Evolutionary conservation across 2,888 invertebrate species (phyloP), one percentile per base, ranked within the genome.

Genomic region (Pimpla rufipes): DNA sequence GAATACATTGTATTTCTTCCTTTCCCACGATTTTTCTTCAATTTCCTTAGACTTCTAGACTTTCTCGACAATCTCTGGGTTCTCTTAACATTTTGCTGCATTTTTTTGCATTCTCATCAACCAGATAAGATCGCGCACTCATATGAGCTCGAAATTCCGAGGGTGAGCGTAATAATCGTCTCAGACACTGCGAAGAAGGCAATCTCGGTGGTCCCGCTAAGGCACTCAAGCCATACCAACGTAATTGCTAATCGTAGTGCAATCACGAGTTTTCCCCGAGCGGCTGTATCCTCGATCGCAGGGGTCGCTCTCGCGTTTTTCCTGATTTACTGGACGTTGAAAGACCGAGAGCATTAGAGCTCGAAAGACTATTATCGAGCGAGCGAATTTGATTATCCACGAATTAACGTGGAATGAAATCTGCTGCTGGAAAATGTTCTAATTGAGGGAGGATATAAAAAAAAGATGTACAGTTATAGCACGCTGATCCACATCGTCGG

Each of bases 221-320:
- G 21, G 45, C 52, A 40, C 52, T 55, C 40, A 23, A 40, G 3
- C 40, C 23, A 55, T 21, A 16, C 68, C 55, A 71, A 11, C 71
- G 57, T 71, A 71, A 71, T 71, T 71, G 71, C 57, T 71, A 71
- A 71, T 71, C 71, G 71, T 7, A 57, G 57, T 57, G 40, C 71
- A 71, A 71, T 71, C 71, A 71, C 29, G 42, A 55, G 23, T 71
- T 71, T 55, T 42, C 42, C 71, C n/a, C 42, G 57, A 23, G 40
- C 45, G 16, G 47, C 47, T 35, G 7, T 40, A 40, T 70, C 7
- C 67, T 52, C 37, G 10, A 40, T 18, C 37, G 40, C 40, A 21
- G 52, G 37, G 13, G 35, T 37, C 16, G 8, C 37, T n/a, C 23
- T 23, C 13, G 21, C 16, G 11, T 67, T 67, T 67, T 67, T 29